Conservation (phyloP, 2,113 vertebrate species). For the Equus przewalskii region DNA sequence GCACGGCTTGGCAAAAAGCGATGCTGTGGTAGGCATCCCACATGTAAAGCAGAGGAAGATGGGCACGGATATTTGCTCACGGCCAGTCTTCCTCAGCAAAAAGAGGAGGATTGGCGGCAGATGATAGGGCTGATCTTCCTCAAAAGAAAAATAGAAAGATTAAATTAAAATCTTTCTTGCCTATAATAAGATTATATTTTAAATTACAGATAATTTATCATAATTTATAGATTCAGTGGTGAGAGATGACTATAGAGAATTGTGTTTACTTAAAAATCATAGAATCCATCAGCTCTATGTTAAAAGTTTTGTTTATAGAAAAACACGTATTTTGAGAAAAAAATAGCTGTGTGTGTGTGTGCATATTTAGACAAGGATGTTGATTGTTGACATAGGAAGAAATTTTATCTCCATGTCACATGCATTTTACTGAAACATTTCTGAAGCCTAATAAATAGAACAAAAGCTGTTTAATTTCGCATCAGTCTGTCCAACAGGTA, state of each 20-base stretch:
- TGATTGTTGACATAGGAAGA: background rate
- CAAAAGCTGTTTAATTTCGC: background rate
- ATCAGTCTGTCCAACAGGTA: background rate
- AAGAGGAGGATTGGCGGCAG: too few species aligned
- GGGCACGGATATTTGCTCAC: too few species aligned
- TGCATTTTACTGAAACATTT: background rate
- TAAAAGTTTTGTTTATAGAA: background rate
- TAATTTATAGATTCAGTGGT: background rate
- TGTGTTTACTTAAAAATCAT: background rate
- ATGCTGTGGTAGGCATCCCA: too few species aligned
- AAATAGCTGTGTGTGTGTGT: background rate
- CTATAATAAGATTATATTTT: background rate
- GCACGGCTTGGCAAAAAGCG: too few species aligned
- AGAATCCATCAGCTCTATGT: background rate
- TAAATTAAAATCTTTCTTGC: background rate
- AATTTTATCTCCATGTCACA: background rate
- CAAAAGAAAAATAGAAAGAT: background rate
- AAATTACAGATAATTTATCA: background rate
- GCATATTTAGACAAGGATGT: background rate
- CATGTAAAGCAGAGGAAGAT: too few species aligned
- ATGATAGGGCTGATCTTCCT: too few species aligned
- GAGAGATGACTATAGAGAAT: background rate
- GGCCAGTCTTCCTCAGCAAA: too few species aligned
- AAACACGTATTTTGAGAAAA: background rate
- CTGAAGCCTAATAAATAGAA: background rate